These are phyloP conservation scores for Tachysurus vachellii DNA, from an alignment of 2,113 vertebrate genomes.

Conservation along the genomic window DNA sequence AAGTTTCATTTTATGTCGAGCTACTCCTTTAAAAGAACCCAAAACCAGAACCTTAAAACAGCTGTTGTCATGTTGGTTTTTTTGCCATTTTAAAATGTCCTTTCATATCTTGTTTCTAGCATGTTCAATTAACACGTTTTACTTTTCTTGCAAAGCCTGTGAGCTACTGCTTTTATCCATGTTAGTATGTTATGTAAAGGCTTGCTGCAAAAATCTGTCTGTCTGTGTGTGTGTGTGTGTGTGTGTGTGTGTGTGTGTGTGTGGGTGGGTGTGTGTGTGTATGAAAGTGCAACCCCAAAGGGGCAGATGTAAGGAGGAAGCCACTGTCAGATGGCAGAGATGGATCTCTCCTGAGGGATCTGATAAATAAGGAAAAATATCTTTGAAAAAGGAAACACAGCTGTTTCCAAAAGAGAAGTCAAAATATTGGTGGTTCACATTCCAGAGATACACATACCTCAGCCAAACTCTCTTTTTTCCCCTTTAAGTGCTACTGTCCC, in stretches of 20 bases:
- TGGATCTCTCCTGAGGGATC: neutral
- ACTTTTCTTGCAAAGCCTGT: neutral
- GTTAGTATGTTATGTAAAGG: neutral
- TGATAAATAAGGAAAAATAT: constrained; percentile 8
- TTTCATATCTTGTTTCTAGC: too few relatives aligned
- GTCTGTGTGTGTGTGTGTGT: neutral
- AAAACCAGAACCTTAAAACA: too few relatives aligned
- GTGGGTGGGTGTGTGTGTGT: neutral
- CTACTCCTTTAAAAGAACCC: too few relatives aligned
- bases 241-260: too few relatives aligned
- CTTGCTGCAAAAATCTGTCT: neutral
- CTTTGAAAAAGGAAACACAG: constrained; percentile 1
- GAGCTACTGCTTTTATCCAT: neutral
- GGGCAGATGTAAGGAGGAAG: neutral
- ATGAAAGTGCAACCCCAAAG: neutral
- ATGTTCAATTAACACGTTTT: too few relatives aligned
- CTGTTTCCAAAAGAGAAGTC: constrained; percentile 5
- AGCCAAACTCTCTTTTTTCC: neutral
- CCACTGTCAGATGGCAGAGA: neutral
- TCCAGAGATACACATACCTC: neutral
- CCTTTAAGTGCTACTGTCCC: neutral
- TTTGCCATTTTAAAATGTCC: too few relatives aligned
- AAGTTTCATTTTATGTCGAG: too few relatives aligned
- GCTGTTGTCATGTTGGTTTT: neutral
- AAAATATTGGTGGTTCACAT: constrained; percentile 10